Conservation (phyloP, 2,113 vertebrate species). For the Sinocyclocheilus anshuiensis region DNA sequence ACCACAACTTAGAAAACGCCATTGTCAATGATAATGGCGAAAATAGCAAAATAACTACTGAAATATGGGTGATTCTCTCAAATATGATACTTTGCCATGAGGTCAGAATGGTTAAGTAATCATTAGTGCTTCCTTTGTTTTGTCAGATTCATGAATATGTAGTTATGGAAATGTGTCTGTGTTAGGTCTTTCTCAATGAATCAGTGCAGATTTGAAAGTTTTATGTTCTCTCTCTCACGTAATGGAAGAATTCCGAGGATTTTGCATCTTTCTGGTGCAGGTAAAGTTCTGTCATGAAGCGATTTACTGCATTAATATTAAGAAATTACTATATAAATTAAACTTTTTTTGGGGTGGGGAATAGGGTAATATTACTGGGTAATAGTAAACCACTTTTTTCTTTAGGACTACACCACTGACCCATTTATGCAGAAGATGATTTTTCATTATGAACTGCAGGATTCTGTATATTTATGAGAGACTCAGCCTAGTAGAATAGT, state of each 20-base stretch:
- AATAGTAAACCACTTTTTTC: no score
- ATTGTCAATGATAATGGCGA: not conserved
- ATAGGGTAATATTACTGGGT: no score
- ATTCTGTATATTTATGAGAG: not conserved
- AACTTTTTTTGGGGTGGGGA: no score
- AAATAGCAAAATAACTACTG: not conserved
- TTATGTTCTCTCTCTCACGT: not conserved
- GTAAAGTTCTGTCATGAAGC: not conserved
- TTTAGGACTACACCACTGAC: no score
- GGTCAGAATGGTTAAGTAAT: not conserved
- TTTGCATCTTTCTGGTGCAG: not conserved
- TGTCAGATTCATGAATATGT: not conserved
- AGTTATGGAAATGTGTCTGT: not conserved
- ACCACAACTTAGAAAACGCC: not conserved
- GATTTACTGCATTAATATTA: no score
- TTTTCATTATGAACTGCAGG: not conserved
- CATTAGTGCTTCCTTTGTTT: not conserved
- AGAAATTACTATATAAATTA: no score
- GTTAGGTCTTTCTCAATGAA: not conserved
- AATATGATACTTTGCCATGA: not conserved
- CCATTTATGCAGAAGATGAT: not conserved
- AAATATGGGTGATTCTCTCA: not conserved
- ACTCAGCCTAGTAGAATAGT: not conserved
- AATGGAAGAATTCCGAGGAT: slow-evolving; percentile 1
- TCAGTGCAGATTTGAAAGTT: not conserved